Percentiles rank a stretch among this genome's conserved stretches.
phyloP scores from a whole-genome alignment of 2,888 invertebrate genomes.

The Erynnis tages region DNA sequence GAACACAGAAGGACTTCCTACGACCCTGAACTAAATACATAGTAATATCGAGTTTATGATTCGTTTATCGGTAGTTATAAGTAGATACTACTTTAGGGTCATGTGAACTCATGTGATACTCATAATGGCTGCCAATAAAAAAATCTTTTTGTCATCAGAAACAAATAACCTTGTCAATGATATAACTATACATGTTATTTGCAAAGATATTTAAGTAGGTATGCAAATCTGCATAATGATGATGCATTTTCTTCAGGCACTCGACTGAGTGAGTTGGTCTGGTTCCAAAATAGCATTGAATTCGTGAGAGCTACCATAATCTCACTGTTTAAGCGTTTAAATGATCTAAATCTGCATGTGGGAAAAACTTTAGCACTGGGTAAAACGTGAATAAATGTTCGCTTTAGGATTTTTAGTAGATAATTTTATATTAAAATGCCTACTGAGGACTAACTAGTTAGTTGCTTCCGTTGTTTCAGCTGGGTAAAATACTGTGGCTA shows the following conservation, averaged over 20 bases:
- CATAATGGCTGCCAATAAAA: no score
- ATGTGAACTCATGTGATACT: no score
- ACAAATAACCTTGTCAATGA: conserved; percentile 1
- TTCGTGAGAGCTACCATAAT: conserved; percentile 28
- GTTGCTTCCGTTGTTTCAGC: no score
- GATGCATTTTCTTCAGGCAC: conserved; percentile 15
- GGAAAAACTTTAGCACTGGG: background rate
- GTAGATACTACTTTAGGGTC: no score
- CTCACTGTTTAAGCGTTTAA: conserved; percentile 17
- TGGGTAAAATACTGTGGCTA: no score
- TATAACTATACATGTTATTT: background rate
- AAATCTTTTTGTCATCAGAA: no score
- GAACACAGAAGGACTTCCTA: conserved; percentile 1
- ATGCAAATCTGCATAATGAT: conserved; percentile 4
- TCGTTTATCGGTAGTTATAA: background rate
- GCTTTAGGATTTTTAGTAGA: no score
- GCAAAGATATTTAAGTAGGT: background rate
- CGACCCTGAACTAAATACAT: conserved; percentile 25
- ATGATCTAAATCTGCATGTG: background rate
- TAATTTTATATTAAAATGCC: no score
- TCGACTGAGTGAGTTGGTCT: conserved; percentile 23
- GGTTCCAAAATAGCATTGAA: conserved; percentile 36
- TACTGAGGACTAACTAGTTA: no score
- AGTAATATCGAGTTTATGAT: conserved; percentile 4
- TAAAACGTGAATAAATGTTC: no score